Evolutionary conservation across 2,113 vertebrate species (phyloP).

Genomic region (Cyprinodon tularosa): DNA sequence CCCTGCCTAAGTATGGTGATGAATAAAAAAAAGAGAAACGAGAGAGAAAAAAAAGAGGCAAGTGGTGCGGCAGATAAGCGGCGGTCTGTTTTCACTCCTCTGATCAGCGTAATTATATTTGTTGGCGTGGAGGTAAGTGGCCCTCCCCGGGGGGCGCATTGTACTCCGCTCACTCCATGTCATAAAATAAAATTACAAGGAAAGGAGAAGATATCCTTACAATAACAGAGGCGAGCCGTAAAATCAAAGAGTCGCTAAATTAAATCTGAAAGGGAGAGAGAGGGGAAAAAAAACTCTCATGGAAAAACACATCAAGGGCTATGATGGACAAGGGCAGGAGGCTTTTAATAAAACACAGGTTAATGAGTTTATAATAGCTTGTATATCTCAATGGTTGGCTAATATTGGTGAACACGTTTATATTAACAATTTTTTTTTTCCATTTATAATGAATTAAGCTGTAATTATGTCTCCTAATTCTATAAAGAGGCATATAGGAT

Average conservation of each 20-base stretch:
- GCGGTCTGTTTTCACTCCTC: conserved; percentile 77
- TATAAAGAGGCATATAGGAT: conserved; percentile 41
- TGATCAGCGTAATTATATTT: conserved; percentile 76
- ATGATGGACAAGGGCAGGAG: conserved; percentile 58
- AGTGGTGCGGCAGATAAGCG: conserved; percentile 75
- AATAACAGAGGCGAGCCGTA: conserved; percentile 74
- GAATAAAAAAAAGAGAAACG: conserved; percentile 1
- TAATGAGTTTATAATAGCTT: conserved; percentile 70
- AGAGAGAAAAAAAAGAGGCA: conserved; percentile 19
- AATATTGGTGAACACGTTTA: conserved; percentile 30
- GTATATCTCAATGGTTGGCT: conserved; percentile 59
- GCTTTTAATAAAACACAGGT: conserved; percentile 73
- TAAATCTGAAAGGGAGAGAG: conserved; percentile 50
- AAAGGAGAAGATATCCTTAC: conserved; percentile 76
- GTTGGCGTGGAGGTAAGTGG: conserved; percentile 73
- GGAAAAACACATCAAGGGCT: conserved; percentile 76
- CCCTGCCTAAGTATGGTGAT: conserved; percentile 75
- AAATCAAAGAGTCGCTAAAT: conserved; percentile 75
- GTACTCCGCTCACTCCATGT: conserved; percentile 67
- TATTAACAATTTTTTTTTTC: conserved; percentile 32
- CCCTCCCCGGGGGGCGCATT: conserved; percentile 70
- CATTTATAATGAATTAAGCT: conserved; percentile 61
- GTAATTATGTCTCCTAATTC: conserved; percentile 44
- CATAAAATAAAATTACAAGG: conserved; percentile 79
- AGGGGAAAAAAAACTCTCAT: conserved; percentile 24